Base-by-base conservation (phyloP, 2,113 vertebrate genomes). In the Mola mola region DNA sequence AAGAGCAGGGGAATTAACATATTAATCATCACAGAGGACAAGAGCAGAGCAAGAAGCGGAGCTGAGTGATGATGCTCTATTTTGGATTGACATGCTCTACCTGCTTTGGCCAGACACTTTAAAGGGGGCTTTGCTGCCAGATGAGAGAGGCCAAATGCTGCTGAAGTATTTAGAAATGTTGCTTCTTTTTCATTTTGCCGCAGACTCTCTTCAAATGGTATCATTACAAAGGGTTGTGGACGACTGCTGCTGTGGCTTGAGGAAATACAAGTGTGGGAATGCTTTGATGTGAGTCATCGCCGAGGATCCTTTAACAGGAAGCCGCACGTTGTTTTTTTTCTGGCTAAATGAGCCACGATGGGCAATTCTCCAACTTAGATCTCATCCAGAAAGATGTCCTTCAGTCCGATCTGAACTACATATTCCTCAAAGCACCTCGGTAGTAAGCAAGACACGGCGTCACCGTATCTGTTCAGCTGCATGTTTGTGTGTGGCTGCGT, bases 401-500 rank as follows among this genome's bases (percentile, higher is more conserved):
- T 47, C n/a, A 43, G 47, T 51, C 15, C 1, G 31, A 58, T 25
- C 19, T 53, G n/a, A 77, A 48, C 52, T 36, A 16, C 21, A 2
- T 11, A 57, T 58, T 72, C 49, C 51, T 70, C 36, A 46, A 62
- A 66, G 47, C 51, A 49, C 16, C 43, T 25, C 10, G 7, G 36
- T 17, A 42, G 19, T 28, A 75, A 49, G 59, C 25, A 34, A 16
- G 43, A 75, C 66, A 55, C 43, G 68, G 44, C 40, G 12, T 36
- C 48, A 64, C 47, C 33, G 20, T 44, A 51, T 64, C 47, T 43
- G 52, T 71, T 75, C 80, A 79, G 77, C 79, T 76, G 67, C 46
- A 28, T 67, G 65, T 72, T 38, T 40, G 42, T 64, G 57, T 48
- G 71, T 43, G 48, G 24, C 5, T 57, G 52, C 31, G 58, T 63